phyloP scores from a whole-genome alignment of 37 sponge, comb jelly and placozoan species.

The Oopsacas minuta region DNA sequence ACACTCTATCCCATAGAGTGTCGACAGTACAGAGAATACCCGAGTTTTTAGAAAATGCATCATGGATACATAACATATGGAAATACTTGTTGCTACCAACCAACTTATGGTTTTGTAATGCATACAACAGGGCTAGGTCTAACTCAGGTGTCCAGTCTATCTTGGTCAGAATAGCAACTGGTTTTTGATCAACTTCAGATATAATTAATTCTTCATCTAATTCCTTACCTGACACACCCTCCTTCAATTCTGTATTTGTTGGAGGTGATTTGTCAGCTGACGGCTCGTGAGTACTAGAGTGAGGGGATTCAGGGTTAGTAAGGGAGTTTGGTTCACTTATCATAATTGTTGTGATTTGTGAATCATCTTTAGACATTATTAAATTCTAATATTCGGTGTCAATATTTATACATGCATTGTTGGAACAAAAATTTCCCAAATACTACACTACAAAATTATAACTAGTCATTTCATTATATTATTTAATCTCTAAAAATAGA shows the following conservation, averaged over 20 bases:
- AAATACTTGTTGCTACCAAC: constrained; percentile 14
- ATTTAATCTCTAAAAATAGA: too few relatives aligned
- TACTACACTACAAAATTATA: too few relatives aligned
- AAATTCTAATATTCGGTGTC: too few relatives aligned
- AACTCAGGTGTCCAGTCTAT: background rate
- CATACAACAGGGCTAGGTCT: background rate
- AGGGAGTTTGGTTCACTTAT: background rate
- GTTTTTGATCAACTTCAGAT: background rate
- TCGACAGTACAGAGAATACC: background rate
- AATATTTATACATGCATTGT: too few relatives aligned
- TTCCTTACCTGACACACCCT: background rate
- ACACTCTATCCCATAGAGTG: constrained; percentile 1
- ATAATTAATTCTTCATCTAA: background rate
- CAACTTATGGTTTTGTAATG: constrained; percentile 3
- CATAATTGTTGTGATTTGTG: background rate
- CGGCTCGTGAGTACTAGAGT: background rate
- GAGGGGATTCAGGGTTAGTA: background rate
- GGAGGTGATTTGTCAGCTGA: background rate
- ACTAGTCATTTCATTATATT: too few relatives aligned
- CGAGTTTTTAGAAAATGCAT: background rate
- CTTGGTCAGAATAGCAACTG: background rate
- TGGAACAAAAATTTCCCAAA: too few relatives aligned
- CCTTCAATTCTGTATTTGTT: background rate
- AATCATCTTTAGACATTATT: background rate
- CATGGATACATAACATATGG: background rate